Base-by-base conservation (phyloP, 2,113 vertebrate genomes). In the Neotoma lepida region DNA sequence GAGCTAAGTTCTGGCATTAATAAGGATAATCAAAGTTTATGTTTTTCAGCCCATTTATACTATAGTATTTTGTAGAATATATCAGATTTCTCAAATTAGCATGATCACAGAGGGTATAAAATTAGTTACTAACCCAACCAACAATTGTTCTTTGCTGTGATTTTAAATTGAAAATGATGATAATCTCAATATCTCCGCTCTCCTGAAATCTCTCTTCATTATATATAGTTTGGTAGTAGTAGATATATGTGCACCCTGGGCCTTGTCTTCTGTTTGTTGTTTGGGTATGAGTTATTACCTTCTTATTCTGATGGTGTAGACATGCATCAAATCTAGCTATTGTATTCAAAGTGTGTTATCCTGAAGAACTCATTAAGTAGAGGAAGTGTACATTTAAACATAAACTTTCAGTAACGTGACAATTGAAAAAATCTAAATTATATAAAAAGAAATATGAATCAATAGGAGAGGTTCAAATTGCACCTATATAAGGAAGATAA, bases 401-500 rank as follows among this genome's bases (percentile, higher is more conserved):
- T 17, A 90, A 58, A 80, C 39, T 33, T 91, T 46, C 9, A 74
- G 12, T 33, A 81, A 15, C 28, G 4, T 76, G 89, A 54, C n/a
- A 80, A 88, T 5, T 54, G 18, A 89, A 92, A 86, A 88, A 93
- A 15, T 44, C 8, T 24, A 89, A 86, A 24, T 66, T 49, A 73
- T 78, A 1, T 73, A 44, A 73, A 92, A 86, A 92, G 35, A 88
- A 17, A 66, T 46, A 63, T 68, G n/a, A 7, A 35, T 30, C 61
- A 44, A 66, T 26, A 82, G 46, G 46, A 28, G 61, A 89, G 24
- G 78, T 80, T 95, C 93, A 77, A 82, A 70, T 20, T 9, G 10
- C 82, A 91, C 68, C 9, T 68, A 6, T 90, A 88, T 94, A 91
- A 90, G 39, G 30, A 54, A 49, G 51, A 66, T 30, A 56, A 89